Percentiles rank a stretch among this genome's conserved stretches.
Evolutionary conservation across 2,888 invertebrate genomes (phyloP).

Genomic region (Drosophila mettleri): DNA sequence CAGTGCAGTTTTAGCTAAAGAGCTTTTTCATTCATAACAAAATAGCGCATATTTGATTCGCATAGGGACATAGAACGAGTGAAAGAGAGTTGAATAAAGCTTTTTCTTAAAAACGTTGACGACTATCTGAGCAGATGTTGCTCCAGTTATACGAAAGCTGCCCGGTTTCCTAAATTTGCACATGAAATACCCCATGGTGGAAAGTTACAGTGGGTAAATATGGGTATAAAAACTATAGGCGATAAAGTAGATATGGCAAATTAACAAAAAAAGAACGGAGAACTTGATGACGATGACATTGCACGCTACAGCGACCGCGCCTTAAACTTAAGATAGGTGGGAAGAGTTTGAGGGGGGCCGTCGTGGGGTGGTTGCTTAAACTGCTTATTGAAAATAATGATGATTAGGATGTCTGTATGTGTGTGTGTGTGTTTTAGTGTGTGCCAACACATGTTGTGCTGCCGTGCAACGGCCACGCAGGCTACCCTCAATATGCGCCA

Average conservation of each 20-base stretch:
- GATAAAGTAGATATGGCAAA: constrained; percentile 37
- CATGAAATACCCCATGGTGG: constrained; percentile 1
- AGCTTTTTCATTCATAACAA: constrained; percentile 4
- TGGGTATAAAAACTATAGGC: constrained; percentile 5
- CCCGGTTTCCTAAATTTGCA: not conserved
- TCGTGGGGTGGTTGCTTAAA: constrained; percentile 16
- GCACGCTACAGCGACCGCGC: constrained; percentile 51
- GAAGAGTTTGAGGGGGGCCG: not conserved
- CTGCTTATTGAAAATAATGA: constrained; percentile 49
- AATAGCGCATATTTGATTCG: constrained; percentile 1
- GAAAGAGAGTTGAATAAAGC: constrained; percentile 1
- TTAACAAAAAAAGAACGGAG: constrained; percentile 26
- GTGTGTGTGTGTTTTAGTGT: constrained; percentile 6
- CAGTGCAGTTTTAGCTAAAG: not conserved
- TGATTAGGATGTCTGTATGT: constrained; percentile 17
- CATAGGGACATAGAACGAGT: not conserved
- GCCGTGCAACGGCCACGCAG: constrained; percentile 26
- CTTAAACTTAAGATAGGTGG: constrained; percentile 22
- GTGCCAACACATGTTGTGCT: constrained; percentile 49
- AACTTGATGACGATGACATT: constrained; percentile 50
- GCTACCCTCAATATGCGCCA: constrained; percentile 21
- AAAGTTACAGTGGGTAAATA: constrained; percentile 4
- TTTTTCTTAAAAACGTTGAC: not conserved
- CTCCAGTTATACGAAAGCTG: not conserved
- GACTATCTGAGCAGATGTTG: not conserved